phyloP scores from a whole-genome alignment of 1,140 invertebrate genomes.

The Nomia melanderi region DNA sequence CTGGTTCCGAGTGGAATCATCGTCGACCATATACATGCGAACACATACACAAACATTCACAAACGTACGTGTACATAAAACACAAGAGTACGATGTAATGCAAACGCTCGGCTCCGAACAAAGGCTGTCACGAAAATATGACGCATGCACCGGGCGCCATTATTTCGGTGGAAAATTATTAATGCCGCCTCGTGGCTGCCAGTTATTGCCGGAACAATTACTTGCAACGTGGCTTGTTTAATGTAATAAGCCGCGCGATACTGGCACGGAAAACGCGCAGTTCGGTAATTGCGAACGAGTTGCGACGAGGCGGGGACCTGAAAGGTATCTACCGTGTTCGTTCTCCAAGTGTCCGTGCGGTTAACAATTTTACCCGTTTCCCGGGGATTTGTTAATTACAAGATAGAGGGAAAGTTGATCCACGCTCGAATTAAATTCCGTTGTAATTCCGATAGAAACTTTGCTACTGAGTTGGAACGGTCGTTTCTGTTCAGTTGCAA shows the following conservation, averaged over 20 bases:
- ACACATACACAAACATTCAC: too few relatives aligned
- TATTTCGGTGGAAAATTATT: constrained; percentile 33
- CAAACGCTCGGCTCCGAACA: not conserved
- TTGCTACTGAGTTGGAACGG: not conserved
- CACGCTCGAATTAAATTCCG: not conserved
- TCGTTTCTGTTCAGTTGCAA: not conserved
- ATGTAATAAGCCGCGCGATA: constrained; percentile 43
- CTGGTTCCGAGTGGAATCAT: not conserved
- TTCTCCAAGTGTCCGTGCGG: not conserved
- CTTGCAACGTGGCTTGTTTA: constrained; percentile 42
- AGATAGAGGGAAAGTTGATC: not conserved
- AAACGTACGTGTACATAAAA: too few relatives aligned
- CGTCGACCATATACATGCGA: too few relatives aligned
- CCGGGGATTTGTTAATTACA: constrained; percentile 28
- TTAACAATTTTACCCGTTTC: not conserved
- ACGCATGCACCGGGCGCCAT: constrained; percentile 5
- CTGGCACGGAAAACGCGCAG: not conserved
- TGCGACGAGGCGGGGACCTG: not conserved
- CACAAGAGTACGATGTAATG: too few relatives aligned
- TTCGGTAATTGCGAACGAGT: constrained; percentile 16
- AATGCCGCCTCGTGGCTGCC: constrained; percentile 11
- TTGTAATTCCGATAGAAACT: not conserved
- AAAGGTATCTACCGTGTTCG: constrained; percentile 6
- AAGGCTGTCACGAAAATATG: constrained; percentile 45
- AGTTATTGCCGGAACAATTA: constrained; percentile 47